Evolutionary conservation across 2,113 vertebrate species (phyloP).

Genomic region (Eubucco bourcierii): DNA sequence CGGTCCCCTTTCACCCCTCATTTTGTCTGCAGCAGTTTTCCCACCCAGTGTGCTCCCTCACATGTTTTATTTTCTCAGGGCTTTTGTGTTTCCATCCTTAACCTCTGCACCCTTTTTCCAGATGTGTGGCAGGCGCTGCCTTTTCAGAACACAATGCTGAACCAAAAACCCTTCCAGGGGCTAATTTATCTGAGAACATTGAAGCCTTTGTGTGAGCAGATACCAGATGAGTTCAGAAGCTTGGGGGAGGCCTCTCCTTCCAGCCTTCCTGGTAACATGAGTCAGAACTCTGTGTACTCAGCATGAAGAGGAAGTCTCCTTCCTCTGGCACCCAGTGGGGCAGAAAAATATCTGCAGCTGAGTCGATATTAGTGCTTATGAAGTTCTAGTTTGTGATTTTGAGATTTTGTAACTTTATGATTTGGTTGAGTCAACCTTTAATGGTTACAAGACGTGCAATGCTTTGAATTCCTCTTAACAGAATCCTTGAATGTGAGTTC

Average conservation of each 20-base stretch:
- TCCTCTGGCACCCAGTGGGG: conserved; percentile 23
- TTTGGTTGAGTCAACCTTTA: not conserved
- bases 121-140: conserved; percentile 67
- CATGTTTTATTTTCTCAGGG: conserved; percentile 66
- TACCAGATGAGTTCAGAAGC: conserved; percentile 70
- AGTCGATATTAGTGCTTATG: conserved; percentile 6
- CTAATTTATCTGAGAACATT: conserved; percentile 69
- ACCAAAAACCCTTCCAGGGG: conserved; percentile 69
- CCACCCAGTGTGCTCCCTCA: conserved; percentile 51
- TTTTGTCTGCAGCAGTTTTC: conserved; percentile 33
- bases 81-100: conserved; percentile 32
- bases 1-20: not conserved
- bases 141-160: conserved; percentile 62
- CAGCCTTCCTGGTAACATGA: conserved; percentile 60
- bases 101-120: conserved; percentile 69
- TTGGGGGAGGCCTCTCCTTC: conserved; percentile 48
- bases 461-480: not conserved
- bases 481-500: not conserved
- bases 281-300: conserved; percentile 58
- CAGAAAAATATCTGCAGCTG: conserved; percentile 56
- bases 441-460: not conserved
- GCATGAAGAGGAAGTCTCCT: conserved; percentile 61
- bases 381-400: conserved; percentile 20
- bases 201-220: conserved; percentile 59
- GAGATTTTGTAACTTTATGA: not conserved